These are phyloP conservation scores for Eristalis tenax DNA, from an alignment of 2,888 invertebrate species.

Conservation along the genomic window DNA sequence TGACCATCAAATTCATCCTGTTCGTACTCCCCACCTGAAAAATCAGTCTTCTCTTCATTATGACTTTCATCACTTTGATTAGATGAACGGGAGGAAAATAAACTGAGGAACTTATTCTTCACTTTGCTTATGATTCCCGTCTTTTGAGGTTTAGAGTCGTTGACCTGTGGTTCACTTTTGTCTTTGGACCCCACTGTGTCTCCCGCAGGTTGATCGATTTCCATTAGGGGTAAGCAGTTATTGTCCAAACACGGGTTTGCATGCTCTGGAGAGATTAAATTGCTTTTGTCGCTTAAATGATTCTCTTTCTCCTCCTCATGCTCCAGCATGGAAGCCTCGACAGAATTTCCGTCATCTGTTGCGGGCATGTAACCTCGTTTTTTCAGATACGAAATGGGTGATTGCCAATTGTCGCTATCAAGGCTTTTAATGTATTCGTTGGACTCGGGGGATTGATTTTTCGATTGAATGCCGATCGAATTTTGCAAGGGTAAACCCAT, in stretches of 20 bases:
- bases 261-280: slow-evolving; percentile 62
- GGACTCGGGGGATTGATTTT: slow-evolving; percentile 41
- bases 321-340: neutral
- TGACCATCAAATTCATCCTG: slow-evolving; percentile 13
- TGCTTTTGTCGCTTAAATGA: slow-evolving; percentile 10
- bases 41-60: neutral
- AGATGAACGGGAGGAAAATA: slow-evolving; percentile 58
- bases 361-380: slow-evolving; percentile 56
- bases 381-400: slow-evolving; percentile 47
- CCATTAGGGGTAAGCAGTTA: neutral
- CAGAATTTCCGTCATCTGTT: neutral
- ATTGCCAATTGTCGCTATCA: slow-evolving; percentile 43
- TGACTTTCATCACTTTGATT: neutral
- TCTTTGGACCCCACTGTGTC: neutral
- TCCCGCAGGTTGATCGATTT: neutral
- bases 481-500: slow-evolving; percentile 25
- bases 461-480: too few relatives aligned
- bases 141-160: slow-evolving; percentile 31
- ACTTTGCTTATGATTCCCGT: slow-evolving; percentile 67
- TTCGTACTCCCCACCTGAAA: neutral
- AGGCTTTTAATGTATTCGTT: slow-evolving; percentile 28
- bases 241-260: slow-evolving; percentile 42
- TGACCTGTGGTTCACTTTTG: neutral
- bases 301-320: neutral
- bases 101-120: slow-evolving; percentile 70